These are phyloP conservation scores for Danaus melanippus DNA, from an alignment of 1,140 invertebrate species.

Conservation along the genomic window DNA sequence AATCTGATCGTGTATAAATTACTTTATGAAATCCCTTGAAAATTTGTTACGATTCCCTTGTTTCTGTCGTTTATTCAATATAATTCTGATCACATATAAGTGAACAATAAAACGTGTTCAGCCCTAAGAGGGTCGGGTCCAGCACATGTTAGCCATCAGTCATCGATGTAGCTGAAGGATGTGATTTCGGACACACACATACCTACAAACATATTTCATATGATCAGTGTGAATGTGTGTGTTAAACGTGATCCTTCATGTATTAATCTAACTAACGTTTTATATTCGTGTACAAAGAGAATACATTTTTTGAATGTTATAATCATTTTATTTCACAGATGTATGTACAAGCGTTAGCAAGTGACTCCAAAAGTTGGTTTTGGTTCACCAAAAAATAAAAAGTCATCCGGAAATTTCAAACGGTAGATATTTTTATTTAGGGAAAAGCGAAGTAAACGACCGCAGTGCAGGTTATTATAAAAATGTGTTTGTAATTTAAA, in stretches of 20 bases:
- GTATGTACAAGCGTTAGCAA: too few relatives aligned
- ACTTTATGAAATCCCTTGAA: too few relatives aligned
- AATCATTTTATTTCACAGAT: constrained; percentile 8
- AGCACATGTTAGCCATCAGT: constrained; percentile 59
- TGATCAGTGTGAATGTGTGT: neutral
- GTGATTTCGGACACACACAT: constrained; percentile 15
- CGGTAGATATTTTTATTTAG: constrained; percentile 18
- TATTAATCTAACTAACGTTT: too few relatives aligned
- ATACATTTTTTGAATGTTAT: constrained; percentile 5
- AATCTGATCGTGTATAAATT: too few relatives aligned
- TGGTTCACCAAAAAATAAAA: constrained; percentile 7
- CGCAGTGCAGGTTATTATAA: constrained; percentile 59
- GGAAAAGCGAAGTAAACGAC: constrained; percentile 22
- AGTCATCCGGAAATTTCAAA: constrained; percentile 14
- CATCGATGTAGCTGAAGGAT: constrained; percentile 65
- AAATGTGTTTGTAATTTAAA: constrained; percentile 64
- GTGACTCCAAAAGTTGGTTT: too few relatives aligned
- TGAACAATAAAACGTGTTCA: constrained; percentile 2
- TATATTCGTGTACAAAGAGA: too few relatives aligned
- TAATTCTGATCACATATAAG: neutral
- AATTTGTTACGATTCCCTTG: too few relatives aligned
- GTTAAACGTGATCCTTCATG: neutral
- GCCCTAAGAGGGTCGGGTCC: constrained; percentile 25
- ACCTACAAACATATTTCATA: neutral
- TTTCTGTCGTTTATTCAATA: constrained; percentile 3